Evolutionary conservation across 2,113 vertebrate species (phyloP), one percentile per base, ranked within the genome.

Genomic region (Lanius ludovicianus): DNA sequence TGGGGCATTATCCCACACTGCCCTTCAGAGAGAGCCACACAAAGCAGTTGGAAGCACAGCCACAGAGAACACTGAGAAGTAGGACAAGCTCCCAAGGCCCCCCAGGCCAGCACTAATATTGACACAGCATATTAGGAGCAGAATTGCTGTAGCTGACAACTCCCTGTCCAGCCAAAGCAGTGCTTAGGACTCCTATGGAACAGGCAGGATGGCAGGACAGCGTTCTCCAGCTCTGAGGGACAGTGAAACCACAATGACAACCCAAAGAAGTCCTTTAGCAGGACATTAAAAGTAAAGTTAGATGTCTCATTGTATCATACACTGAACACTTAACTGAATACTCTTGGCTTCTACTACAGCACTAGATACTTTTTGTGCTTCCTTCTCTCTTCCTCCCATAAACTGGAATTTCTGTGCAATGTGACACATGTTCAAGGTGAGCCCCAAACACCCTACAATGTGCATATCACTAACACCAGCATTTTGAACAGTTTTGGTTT

Each of bases 81-180:
- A 87, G 92, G 95, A 63, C 94, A 76, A 85, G 82, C 56, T 85
- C 93, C 96, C 81, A 71, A 20, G 55, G 23, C 21, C 22, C n/a
- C 23, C 52, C 3, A 0, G 49, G 87, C 74, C 93, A 90, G 74
- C 74, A 57, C 67, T 49, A 76, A 68, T 52, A 79, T 18, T 64
- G 62, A 71, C 44, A 63, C n/a, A 60, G 65, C 5, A 37, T 56
- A 16, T n/a, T 31, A 42, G 2, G 5, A 85, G 87, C 15, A 23
- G 49, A 78, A 79, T 5, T 39, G 74, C 67, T 84, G 41, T 0
- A 23, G 79, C 81, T 94, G 44, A 68, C 42, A 44, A 11, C 35
- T 24, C 50, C 33, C 65, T 56, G 19, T 15, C 23, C 82, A 46
- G 31, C 50, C 64, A 77, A 23, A 55, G 63, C 28, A 12, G 1